Conservation (phyloP, 2,797 vertebrate species). For the Onychomys leucogaster region DNA sequence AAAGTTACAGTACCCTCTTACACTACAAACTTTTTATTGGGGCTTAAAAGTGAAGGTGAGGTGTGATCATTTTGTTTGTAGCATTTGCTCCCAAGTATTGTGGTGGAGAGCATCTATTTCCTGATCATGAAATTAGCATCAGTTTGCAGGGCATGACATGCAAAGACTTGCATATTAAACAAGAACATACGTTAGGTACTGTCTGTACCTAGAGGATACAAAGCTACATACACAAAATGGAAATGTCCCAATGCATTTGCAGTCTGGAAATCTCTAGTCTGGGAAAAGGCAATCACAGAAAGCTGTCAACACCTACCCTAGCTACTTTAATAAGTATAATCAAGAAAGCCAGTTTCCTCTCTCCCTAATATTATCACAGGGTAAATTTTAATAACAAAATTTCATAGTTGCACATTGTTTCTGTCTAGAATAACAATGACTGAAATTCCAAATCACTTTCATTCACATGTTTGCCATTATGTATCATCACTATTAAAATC, state of each 20-base stretch:
- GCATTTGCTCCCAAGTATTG: constrained; percentile 14
- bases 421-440: constrained; percentile 60
- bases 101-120: not conserved
- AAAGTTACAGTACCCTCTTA: not conserved
- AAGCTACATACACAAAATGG: not conserved
- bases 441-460: constrained; percentile 63
- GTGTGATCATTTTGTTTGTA: not conserved
- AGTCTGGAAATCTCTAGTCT: not conserved
- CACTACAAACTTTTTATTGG: not conserved
- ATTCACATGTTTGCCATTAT: constrained; percentile 67
- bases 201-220: not conserved
- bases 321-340: constrained; percentile 47
- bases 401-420: constrained; percentile 45
- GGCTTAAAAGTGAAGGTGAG: constrained; percentile 26
- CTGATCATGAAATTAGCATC: not conserved
- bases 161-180: constrained; percentile 5
- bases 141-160: not conserved
- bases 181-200: not conserved
- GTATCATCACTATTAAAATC: constrained; percentile 73
- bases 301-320: not conserved
- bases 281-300: constrained; percentile 20
- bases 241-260: not conserved
- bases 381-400: constrained; percentile 59
- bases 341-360: constrained; percentile 57
- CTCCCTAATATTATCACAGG: constrained; percentile 24